Evolutionary conservation across 2,113 vertebrate genomes (phyloP), one percentile per base, ranked within the genome.

Genomic region (Ictalurus punctatus): DNA sequence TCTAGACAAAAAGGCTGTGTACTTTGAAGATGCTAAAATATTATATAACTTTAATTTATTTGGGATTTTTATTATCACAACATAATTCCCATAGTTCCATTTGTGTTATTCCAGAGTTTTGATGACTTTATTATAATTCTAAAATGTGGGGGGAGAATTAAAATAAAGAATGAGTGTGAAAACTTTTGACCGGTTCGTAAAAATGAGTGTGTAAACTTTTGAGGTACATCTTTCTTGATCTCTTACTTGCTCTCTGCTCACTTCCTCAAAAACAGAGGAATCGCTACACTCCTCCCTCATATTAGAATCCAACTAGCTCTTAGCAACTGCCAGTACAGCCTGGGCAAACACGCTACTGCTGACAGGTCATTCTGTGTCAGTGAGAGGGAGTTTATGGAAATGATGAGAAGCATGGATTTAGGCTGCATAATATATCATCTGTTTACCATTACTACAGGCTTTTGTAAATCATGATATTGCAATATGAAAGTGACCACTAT

Each of bases 251-350:
- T 34, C 65, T 59, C n/a, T 82, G 27, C 40, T 1, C 52, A 78
- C 63, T n/a, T 7, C 71, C 71, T 86, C 73, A 63, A n/a, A 52
- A 25, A 56, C 4, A 76, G 6, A 76, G n/a, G 54, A 71, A 61
- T 44, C 44, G 52, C 94, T 87, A 92, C 91, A 93, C 89, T 93
- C 93, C 88, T 87, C 93, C 87, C 91, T 84, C 92, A 92, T 88
- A 92, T 88, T 76, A 65, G 52, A 80, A 44, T 67, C 23, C 14
- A 44, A 58, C 63, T 44, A 69, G 25, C 84, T 83, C 95, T 73
- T 93, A 94, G 93, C 94, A 93, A 95, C 93, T 27, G 91, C 91
- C 90, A 94, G 94, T 94, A 87, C 90, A 90, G 91, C 92, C 93
- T 91, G 94, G 63, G 34, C 76, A 86, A 86, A 61, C 65, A 48